Conservation (phyloP, 1,140 invertebrate species). For the Zaprionus taronus region DNA sequence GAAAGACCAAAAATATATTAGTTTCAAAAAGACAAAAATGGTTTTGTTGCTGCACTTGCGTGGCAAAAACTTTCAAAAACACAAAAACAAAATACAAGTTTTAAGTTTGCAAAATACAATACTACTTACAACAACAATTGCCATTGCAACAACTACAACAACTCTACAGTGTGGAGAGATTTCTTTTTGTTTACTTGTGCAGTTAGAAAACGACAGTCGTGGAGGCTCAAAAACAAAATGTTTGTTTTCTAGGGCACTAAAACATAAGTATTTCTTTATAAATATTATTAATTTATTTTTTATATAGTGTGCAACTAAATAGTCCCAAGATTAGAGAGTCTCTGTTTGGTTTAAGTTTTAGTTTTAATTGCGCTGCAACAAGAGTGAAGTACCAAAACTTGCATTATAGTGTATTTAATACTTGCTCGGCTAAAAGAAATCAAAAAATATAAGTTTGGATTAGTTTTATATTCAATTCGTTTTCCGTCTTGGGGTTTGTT, state of each 20-base stretch:
- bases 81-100: constrained; percentile 33
- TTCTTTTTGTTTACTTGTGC: constrained; percentile 24
- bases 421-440: constrained; percentile 68
- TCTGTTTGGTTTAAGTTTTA: constrained; percentile 30
- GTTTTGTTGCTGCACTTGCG: constrained; percentile 11
- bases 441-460: constrained; percentile 48
- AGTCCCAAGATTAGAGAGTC: constrained; percentile 9
- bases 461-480: constrained; percentile 45
- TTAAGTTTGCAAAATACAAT: constrained; percentile 56
- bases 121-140: constrained; percentile 50
- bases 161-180: constrained; percentile 39
- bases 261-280: constrained; percentile 18
- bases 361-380: constrained; percentile 54
- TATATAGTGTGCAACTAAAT: constrained; percentile 30
- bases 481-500: constrained; percentile 26
- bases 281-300: neutral
- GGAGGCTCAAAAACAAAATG: constrained; percentile 22
- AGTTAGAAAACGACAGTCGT: constrained; percentile 30
- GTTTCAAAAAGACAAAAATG: constrained; percentile 60
- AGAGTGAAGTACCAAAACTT: constrained; percentile 52
- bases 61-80: constrained; percentile 41
- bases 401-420: constrained; percentile 43
- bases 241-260: constrained; percentile 27
- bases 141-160: constrained; percentile 43
- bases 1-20: constrained; percentile 79